These are phyloP conservation scores for Dendrophyllia cribrosa DNA, from an alignment of 64 coral and sea anemone genomes.

Conservation along the genomic window DNA sequence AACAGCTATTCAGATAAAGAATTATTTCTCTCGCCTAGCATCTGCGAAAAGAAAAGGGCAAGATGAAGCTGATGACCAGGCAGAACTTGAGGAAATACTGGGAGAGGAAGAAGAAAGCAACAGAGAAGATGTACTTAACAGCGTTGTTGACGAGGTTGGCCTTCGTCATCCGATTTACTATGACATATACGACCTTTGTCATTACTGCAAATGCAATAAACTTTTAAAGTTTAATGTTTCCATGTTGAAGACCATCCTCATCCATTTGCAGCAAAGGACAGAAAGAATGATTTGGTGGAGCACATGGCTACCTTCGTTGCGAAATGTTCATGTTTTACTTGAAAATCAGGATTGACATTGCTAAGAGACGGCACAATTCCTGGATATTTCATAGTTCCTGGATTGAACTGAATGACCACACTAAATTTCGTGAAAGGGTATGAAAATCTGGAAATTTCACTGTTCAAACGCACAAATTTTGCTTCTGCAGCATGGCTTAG, in stretches of 20 bases:
- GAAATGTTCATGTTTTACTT: no score
- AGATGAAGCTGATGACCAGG: not conserved
- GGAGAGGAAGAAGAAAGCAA: conserved; percentile 9
- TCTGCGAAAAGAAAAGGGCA: not conserved
- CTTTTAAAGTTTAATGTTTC: conserved; percentile 34
- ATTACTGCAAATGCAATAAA: conserved; percentile 24
- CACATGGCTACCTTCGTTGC: no score
- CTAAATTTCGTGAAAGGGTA: no score
- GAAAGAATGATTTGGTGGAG: no score
- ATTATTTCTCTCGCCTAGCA: not conserved
- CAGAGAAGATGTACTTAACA: conserved; percentile 26
- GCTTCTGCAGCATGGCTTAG: no score
- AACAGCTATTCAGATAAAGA: not conserved
- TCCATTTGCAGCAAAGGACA: no score
- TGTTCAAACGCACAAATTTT: no score
- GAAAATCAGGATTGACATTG: not conserved
- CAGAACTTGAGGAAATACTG: conserved; percentile 23
- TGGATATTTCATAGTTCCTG: no score
- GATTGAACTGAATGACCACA: no score
- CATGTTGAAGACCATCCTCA: conserved; percentile 12
- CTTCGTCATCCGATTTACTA: conserved; percentile 43
- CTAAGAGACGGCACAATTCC: not conserved
- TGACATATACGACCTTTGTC: conserved; percentile 45
- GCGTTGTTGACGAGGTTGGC: conserved; percentile 32
- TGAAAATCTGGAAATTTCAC: no score